Percentiles rank a stretch among this genome's conserved stretches.
Evolutionary conservation across 2,113 vertebrate species (phyloP).

Genomic region (Polyodon spathula): DNA sequence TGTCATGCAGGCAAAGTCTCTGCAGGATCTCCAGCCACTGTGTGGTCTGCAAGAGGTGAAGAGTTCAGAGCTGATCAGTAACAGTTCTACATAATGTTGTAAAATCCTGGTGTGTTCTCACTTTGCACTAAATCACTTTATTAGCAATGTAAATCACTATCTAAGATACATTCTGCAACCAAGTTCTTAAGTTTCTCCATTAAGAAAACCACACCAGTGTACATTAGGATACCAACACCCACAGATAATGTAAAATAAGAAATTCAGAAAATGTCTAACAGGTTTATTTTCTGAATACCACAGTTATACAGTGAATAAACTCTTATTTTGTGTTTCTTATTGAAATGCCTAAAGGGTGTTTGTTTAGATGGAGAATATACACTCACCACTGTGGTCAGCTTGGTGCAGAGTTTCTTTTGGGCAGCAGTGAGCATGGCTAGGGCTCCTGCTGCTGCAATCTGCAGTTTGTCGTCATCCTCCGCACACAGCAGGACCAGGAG

Average conservation of each 20-base stretch:
- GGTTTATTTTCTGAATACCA: too few species aligned
- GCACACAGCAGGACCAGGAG: conserved; percentile 80
- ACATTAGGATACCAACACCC: too few species aligned
- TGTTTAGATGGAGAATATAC: background rate
- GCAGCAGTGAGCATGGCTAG: conserved; percentile 81
- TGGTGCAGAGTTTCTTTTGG: conserved; percentile 76
- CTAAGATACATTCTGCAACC: too few species aligned
- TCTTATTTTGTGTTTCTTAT: too few species aligned
- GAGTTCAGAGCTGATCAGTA: background rate
- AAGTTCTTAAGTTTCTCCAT: too few species aligned
- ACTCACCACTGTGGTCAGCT: conserved; percentile 82
- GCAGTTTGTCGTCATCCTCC: conserved; percentile 81
- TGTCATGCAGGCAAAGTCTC: conserved; percentile 76
- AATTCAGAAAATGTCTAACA: too few species aligned
- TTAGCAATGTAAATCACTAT: too few species aligned
- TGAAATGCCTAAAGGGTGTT: background rate
- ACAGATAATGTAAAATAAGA: too few species aligned
- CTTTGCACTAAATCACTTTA: too few species aligned
- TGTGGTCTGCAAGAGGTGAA: conserved; percentile 57
- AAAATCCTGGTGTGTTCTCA: too few species aligned
- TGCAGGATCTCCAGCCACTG: conserved; percentile 96
- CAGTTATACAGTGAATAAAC: too few species aligned
- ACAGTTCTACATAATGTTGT: background rate
- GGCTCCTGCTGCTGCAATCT: conserved; percentile 79
- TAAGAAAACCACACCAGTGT: too few species aligned